Percentiles rank a stretch among this genome's conserved stretches.
Conservation (phyloP, 2,113 vertebrate genomes). For the Serinus canaria region DNA sequence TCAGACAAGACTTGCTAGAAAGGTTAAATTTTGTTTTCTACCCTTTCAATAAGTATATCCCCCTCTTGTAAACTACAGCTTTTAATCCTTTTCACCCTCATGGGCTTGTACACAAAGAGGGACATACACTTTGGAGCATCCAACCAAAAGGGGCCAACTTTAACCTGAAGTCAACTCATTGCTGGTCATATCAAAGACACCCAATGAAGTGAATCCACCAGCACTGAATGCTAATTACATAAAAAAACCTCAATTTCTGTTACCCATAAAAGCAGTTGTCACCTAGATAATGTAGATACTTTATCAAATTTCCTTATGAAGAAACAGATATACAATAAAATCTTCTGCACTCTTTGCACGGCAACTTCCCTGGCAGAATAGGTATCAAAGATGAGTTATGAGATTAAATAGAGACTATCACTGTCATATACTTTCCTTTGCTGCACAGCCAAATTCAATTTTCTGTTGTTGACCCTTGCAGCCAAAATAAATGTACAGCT, state of each 20-base stretch:
- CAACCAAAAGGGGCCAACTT: not conserved
- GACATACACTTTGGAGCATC: not conserved
- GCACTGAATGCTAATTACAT: not conserved
- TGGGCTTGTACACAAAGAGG: not conserved
- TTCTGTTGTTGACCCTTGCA: constrained; percentile 26
- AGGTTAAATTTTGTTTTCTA: not conserved
- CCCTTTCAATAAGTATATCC: not conserved
- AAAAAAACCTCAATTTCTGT: not conserved
- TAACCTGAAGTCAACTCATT: not conserved
- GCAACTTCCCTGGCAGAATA: not conserved
- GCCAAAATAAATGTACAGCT: constrained; percentile 43
- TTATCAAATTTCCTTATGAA: not conserved
- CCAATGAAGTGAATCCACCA: not conserved
- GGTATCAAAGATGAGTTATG: not conserved
- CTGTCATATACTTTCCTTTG: not conserved
- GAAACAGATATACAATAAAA: not conserved
- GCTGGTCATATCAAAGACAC: not conserved
- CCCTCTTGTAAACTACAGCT: not conserved
- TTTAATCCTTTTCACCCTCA: not conserved
- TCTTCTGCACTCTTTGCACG: not conserved
- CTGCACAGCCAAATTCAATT: constrained; percentile 24
- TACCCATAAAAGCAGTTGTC: not conserved
- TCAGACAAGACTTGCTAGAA: not conserved
- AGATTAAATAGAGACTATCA: not conserved
- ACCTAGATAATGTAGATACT: not conserved